These are phyloP conservation scores for Anseranas semipalmata DNA, from an alignment of 2,113 vertebrate genomes.

Conservation along the genomic window DNA sequence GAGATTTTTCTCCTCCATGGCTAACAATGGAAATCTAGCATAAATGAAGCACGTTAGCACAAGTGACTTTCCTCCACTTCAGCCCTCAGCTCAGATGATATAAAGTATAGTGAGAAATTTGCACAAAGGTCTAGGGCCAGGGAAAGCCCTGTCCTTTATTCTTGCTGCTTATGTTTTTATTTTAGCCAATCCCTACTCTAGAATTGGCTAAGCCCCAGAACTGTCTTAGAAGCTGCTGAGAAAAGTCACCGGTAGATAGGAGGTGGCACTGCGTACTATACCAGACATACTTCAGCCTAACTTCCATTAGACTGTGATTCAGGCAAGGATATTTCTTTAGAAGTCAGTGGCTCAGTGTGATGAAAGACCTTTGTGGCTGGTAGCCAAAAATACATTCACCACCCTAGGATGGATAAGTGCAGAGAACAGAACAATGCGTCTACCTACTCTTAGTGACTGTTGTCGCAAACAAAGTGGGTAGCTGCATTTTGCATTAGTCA, in stretches of 20 bases:
- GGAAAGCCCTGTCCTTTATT: neutral
- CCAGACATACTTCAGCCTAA: neutral
- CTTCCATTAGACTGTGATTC: neutral
- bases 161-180: neutral
- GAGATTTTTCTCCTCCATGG: neutral
- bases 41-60: neutral
- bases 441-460: neutral
- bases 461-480: neutral
- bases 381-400: neutral
- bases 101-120: neutral
- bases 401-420: neutral
- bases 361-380: neutral
- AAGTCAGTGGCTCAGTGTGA: neutral
- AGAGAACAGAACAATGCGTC: neutral
- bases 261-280: neutral
- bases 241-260: neutral
- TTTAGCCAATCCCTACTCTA: neutral
- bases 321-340: neutral
- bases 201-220: neutral
- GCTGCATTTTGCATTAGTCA: slow-evolving; percentile 21
- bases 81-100: neutral
- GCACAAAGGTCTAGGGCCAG: neutral
- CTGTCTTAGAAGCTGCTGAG: neutral
- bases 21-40: neutral
- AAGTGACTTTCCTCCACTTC: neutral